Evolutionary conservation across 2,797 vertebrate genomes (phyloP).

Genomic region (Syncerus caffer): DNA sequence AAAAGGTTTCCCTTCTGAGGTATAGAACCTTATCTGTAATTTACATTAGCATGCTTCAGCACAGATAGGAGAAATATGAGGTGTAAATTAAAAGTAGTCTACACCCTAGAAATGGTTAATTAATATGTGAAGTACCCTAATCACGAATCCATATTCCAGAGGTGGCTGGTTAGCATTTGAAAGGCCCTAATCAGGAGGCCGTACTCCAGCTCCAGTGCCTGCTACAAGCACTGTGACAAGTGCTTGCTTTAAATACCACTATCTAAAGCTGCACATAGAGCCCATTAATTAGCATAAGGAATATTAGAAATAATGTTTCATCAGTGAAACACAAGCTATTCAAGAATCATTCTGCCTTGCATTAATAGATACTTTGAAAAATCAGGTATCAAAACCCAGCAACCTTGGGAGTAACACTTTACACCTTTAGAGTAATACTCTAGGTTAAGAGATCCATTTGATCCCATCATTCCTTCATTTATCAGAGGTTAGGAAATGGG

Average conservation of each 20-base stretch:
- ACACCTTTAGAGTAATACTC: not conserved
- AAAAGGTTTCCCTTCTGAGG: not conserved
- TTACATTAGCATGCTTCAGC: not conserved
- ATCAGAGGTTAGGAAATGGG: not conserved
- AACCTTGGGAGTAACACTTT: not conserved
- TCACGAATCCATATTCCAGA: conserved; percentile 64
- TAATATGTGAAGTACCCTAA: conserved; percentile 71
- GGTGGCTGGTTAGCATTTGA: conserved; percentile 72
- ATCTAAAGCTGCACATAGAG: conserved; percentile 21
- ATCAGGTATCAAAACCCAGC: not conserved
- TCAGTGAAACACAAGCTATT: conserved; percentile 20
- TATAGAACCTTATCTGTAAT: not conserved
- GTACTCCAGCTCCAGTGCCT: conserved; percentile 38
- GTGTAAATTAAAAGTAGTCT: conserved; percentile 45
- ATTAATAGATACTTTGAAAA: conserved; percentile 10
- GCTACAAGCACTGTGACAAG: conserved; percentile 52
- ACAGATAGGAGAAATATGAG: not conserved
- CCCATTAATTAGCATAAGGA: conserved; percentile 48
- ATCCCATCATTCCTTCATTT: not conserved
- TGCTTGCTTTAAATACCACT: conserved; percentile 56
- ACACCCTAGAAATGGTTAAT: conserved; percentile 54
- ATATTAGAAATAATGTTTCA: conserved; percentile 51
- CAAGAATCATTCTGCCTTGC: not conserved
- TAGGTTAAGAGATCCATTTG: not conserved
- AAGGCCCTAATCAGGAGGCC: conserved; percentile 70